Percentiles rank a stretch among this genome's conserved stretches.
These are phyloP conservation scores for Proales similis DNA, from an alignment of 1,140 invertebrate species.

Conservation along the genomic window DNA sequence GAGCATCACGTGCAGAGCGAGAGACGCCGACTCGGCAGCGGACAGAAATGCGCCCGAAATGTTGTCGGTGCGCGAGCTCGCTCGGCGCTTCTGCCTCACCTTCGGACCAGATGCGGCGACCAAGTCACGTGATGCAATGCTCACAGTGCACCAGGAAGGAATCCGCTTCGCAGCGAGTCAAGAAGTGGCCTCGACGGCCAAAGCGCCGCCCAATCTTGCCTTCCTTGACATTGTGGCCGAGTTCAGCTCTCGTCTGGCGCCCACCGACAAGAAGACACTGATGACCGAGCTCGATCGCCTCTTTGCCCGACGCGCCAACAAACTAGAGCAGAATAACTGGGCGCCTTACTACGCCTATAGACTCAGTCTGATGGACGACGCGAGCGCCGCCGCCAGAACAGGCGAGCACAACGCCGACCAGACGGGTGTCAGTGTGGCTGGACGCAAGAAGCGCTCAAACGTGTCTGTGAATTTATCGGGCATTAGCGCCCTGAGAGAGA, in stretches of 20 bases:
- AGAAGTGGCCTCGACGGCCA: not conserved
- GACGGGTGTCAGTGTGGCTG: too few species aligned
- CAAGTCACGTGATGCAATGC: slow-evolving; percentile 93
- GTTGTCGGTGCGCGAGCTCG: slow-evolving; percentile 65
- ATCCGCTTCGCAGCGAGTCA: not conserved
- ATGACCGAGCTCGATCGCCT: slow-evolving; percentile 71
- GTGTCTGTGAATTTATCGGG: not conserved
- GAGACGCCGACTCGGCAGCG: slow-evolving; percentile 60
- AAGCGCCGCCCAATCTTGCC: slow-evolving; percentile 67
- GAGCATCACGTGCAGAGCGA: slow-evolving; percentile 51
- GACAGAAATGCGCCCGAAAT: slow-evolving; percentile 39
- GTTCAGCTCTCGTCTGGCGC: slow-evolving; percentile 89
- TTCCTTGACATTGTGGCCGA: slow-evolving; percentile 90
- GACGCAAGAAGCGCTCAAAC: slow-evolving; percentile 3
- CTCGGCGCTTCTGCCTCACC: slow-evolving; percentile 87
- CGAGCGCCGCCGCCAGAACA: slow-evolving; percentile 1
- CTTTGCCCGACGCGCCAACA: slow-evolving; percentile 49
- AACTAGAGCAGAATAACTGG: slow-evolving; percentile 34
- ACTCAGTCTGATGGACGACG: slow-evolving; percentile 37
- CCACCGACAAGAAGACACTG: slow-evolving; percentile 87
- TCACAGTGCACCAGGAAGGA: slow-evolving; percentile 69
- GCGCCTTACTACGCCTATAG: slow-evolving; percentile 27
- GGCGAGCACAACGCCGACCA: slow-evolving; percentile 15
- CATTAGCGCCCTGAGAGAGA: not conserved
- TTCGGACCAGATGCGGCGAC: slow-evolving; percentile 87